These are phyloP conservation scores for Tenthredo livida DNA, from an alignment of 2,888 invertebrate genomes.

Conservation along the genomic window DNA sequence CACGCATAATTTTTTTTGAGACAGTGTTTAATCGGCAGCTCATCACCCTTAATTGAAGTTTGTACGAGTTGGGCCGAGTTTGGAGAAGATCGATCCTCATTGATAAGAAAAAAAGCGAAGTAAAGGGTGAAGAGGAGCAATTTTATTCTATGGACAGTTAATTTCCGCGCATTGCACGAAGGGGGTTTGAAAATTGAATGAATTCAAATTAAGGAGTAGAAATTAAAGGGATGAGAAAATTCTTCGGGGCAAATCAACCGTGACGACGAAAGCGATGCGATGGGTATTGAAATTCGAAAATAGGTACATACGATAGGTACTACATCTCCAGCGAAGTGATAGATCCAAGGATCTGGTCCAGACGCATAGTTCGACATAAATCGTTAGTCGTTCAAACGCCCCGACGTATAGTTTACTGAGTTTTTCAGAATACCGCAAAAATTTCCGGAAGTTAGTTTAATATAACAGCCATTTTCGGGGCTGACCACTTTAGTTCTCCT, in stretches of 20 bases:
- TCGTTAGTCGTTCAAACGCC: neutral
- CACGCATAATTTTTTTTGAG: neutral
- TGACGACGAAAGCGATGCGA: neutral
- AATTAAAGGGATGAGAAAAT: neutral
- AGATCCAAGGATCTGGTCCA: neutral
- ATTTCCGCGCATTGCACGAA: neutral
- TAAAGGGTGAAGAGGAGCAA: neutral
- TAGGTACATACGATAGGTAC: neutral
- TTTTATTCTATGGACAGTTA: neutral
- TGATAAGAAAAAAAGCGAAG: neutral
- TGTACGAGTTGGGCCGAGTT: neutral
- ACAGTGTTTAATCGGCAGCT: neutral
- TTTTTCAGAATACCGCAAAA: neutral
- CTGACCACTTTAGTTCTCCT: constrained; percentile 16
- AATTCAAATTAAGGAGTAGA: neutral
- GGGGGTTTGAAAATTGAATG: neutral
- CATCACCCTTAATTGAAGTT: constrained; percentile 14
- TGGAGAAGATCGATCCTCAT: neutral
- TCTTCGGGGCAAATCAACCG: neutral
- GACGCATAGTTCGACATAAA: neutral
- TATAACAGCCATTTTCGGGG: neutral
- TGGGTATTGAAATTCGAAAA: neutral
- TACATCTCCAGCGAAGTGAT: neutral
- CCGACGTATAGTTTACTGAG: no score
- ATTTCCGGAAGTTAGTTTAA: neutral